Evolutionary conservation across 2,113 vertebrate genomes (phyloP).

Genomic region (Lepisosteus osseus): DNA sequence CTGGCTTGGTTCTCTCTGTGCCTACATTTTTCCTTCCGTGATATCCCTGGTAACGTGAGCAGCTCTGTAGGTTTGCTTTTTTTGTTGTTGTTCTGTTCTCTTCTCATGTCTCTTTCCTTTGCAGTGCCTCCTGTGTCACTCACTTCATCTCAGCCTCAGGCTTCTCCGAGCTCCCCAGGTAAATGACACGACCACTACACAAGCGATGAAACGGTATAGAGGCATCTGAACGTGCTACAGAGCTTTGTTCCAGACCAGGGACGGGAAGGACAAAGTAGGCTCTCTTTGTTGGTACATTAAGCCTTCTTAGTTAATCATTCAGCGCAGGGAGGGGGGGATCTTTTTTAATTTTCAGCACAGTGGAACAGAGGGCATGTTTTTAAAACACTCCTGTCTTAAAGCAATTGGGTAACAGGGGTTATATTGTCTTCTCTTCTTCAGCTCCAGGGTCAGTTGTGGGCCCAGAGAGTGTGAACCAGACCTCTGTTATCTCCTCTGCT

Average conservation of each 20-base stretch:
- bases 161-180: slow-evolving; percentile 58
- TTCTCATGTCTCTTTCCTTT: slow-evolving; percentile 11
- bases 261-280: too few species aligned
- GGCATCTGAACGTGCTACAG: too few species aligned
- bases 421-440: slow-evolving; percentile 26
- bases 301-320: too few species aligned
- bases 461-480: slow-evolving; percentile 32
- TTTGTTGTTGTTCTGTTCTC: background rate
- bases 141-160: slow-evolving; percentile 10
- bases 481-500: slow-evolving; percentile 51
- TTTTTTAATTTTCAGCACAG: background rate
- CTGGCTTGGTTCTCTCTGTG: background rate
- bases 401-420: background rate
- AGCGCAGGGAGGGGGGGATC: background rate
- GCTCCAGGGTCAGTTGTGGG: slow-evolving; percentile 45
- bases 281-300: too few species aligned
- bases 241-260: too few species aligned
- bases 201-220: too few species aligned
- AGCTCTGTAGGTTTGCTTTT: background rate
- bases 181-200: background rate
- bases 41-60: background rate
- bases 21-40: background rate
- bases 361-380: background rate
- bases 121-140: slow-evolving; percentile 48
- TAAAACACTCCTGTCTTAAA: background rate